A percentile compares a stretch with the other conserved stretches of the same genome.
phyloP scores from a whole-genome alignment of 2,888 invertebrate genomes.

The Troides aeacus region DNA sequence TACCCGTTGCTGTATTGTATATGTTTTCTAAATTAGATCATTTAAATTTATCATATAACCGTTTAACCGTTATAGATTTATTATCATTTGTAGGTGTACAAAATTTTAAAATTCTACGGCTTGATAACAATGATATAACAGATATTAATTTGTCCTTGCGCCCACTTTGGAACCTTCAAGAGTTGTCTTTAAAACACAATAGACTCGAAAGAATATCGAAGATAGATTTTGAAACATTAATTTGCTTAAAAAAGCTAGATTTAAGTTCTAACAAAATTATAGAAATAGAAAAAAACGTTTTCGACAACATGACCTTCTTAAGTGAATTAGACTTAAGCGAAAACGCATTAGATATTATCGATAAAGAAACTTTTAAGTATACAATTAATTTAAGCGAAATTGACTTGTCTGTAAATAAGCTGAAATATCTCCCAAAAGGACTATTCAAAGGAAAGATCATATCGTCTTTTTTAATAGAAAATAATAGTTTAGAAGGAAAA shows the following conservation, averaged over 20 bases:
- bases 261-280: conserved; percentile 49
- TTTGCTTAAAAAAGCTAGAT: conserved; percentile 42
- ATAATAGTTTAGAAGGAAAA: conserved; percentile 50
- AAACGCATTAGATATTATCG: conserved; percentile 45
- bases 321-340: conserved; percentile 43
- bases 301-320: conserved; percentile 42
- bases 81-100: conserved; percentile 43
- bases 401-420: conserved; percentile 51
- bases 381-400: conserved; percentile 39
- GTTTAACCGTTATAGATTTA: conserved; percentile 4
- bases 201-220: conserved; percentile 42
- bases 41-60: conserved; percentile 20
- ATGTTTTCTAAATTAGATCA: conserved; percentile 1
- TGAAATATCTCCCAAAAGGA: conserved; percentile 47
- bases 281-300: conserved; percentile 41
- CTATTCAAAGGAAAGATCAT: conserved; percentile 54
- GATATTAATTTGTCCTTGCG: conserved; percentile 52
- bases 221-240: conserved; percentile 44
- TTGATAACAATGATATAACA: conserved; percentile 53
- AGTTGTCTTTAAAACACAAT: conserved; percentile 51
- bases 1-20: conserved; percentile 42
- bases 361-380: conserved; percentile 43
- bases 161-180: conserved; percentile 37
- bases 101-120: conserved; percentile 47
- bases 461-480: conserved; percentile 43